Conservation (phyloP, 53 echinoderm and acorn worm genomes). For the Antedon mediterranea region DNA sequence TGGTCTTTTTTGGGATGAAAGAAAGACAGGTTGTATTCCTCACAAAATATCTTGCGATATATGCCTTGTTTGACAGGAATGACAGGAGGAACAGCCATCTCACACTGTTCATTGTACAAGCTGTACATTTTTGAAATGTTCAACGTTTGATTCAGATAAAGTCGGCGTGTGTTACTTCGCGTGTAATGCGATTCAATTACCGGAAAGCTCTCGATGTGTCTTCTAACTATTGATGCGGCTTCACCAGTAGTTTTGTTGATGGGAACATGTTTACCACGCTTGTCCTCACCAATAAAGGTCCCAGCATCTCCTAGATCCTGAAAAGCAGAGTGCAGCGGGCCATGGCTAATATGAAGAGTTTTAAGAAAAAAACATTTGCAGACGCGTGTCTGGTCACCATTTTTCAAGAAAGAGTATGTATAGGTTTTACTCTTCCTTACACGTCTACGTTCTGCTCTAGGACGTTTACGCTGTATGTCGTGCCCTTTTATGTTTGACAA, state of each 20-base stretch:
- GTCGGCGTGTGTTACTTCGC: conserved; percentile 4
- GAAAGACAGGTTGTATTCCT: conserved; percentile 13
- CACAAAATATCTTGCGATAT: conserved; percentile 20
- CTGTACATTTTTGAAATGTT: conserved; percentile 10
- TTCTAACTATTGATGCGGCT: conserved; percentile 4
- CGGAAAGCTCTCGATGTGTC: conserved; percentile 14
- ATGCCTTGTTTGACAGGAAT: conserved; percentile 13
- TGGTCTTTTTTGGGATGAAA: conserved; percentile 18
- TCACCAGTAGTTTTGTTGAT: conserved; percentile 16
- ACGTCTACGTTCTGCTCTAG: conserved; percentile 1
- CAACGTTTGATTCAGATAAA: conserved; percentile 1
- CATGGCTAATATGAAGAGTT: conserved; percentile 16
- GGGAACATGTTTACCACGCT: conserved; percentile 2
- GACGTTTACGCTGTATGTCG: conserved; percentile 5
- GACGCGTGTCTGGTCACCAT: conserved; percentile 9
- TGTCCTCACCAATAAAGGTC: conserved; percentile 13
- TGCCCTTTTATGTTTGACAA: background rate
- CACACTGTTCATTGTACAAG: conserved; percentile 5
- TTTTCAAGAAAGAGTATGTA: background rate
- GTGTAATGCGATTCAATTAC: conserved; percentile 15
- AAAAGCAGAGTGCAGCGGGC: conserved; percentile 1
- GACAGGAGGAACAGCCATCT: conserved; percentile 8
- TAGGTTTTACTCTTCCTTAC: conserved; percentile 1
- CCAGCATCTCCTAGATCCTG: conserved; percentile 5
- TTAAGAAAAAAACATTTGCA: conserved; percentile 13